phyloP scores from a whole-genome alignment of 2,888 invertebrate species.

The Conistra vaccinii region DNA sequence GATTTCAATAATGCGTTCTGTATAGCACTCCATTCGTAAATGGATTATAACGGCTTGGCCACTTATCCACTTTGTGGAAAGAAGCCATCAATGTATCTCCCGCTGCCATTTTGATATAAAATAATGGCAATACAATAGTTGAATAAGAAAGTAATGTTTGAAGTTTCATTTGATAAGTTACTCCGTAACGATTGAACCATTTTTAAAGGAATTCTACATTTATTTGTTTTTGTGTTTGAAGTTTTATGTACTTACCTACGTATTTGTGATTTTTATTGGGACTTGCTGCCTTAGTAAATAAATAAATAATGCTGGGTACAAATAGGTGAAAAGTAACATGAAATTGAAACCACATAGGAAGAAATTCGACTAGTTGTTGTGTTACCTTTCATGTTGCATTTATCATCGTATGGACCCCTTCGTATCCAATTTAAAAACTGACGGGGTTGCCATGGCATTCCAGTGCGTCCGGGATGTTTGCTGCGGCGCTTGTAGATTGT shows the following conservation, averaged over 20 bases:
- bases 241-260: background rate
- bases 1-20: constrained; percentile 27
- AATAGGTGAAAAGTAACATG: background rate
- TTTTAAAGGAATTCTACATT: background rate
- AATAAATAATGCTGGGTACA: background rate
- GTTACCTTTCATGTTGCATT: background rate
- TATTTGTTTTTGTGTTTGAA: background rate
- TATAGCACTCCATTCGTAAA: constrained; percentile 37
- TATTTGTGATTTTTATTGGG: background rate
- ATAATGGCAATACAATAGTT: background rate
- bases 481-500: no score
- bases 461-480: no score
- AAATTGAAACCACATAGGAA: background rate
- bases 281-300: background rate
- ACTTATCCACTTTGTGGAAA: constrained; percentile 55
- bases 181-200: background rate
- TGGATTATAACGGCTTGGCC: constrained; percentile 40
- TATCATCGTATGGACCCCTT: no score
- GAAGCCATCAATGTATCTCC: constrained; percentile 54
- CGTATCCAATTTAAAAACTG: no score
- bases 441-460: no score
- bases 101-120: constrained; percentile 36
- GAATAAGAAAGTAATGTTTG: background rate
- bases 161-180: background rate
- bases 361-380: background rate